Conservation (phyloP, 2,113 vertebrate genomes). For the Mormyrus lacerda region DNA sequence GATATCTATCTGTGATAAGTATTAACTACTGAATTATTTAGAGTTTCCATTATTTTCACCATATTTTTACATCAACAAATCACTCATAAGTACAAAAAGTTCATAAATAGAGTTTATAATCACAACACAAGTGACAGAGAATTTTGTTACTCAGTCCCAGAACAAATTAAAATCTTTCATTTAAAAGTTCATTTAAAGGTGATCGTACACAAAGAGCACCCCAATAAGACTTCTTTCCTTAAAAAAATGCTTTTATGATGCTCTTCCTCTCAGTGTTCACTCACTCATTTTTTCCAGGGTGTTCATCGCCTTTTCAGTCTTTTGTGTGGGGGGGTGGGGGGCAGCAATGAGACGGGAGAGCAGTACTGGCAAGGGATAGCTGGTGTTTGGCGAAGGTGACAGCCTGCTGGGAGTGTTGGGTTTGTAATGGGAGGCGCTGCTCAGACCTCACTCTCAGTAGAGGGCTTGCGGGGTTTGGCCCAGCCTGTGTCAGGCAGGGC, state of each 20-base stretch:
- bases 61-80: conserved; percentile 44
- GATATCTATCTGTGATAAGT: conserved; percentile 25
- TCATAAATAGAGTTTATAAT: conserved; percentile 64
- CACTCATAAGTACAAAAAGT: conserved; percentile 51
- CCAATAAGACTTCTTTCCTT: conserved; percentile 28
- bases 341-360: conserved; percentile 27
- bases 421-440: background rate
- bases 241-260: conserved; percentile 31
- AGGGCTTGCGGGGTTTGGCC: conserved; percentile 80
- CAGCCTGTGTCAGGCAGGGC: conserved; percentile 90
- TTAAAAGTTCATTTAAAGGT: conserved; percentile 31
- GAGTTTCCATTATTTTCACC: conserved; percentile 39
- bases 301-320: conserved; percentile 34
- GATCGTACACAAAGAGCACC: conserved; percentile 36
- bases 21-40: conserved; percentile 36
- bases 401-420: background rate
- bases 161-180: conserved; percentile 21
- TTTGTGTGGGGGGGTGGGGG: conserved; percentile 27
- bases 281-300: conserved; percentile 32
- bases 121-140: conserved; percentile 38
- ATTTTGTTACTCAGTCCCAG: conserved; percentile 32
- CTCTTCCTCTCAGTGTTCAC: conserved; percentile 16
- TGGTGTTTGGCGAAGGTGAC: background rate
- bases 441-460: conserved; percentile 91
- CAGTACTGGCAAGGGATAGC: background rate